Base-by-base conservation (phyloP, 2,113 vertebrate species). In the Rutilus rutilus region DNA sequence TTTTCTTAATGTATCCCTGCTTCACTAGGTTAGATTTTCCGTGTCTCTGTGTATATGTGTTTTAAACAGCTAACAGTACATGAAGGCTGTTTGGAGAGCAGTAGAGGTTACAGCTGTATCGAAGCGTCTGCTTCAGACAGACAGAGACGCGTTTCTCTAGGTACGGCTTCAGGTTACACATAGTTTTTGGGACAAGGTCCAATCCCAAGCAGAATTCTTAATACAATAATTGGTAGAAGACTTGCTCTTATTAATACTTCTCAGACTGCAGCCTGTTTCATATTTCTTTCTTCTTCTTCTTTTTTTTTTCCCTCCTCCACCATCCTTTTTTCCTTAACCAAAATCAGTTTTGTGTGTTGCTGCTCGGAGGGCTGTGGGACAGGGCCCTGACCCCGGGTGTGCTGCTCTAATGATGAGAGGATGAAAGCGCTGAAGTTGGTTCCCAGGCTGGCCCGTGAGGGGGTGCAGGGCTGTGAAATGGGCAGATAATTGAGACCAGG, bases 401-500 rank as follows among this genome's bases (percentile, higher is more conserved):
- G 91, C 91, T 93, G 92, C 92, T 94, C 92, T 94, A 95, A 95
- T 95, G 94, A 95, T 94, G 95, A 92, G 91, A 94, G 95, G 94
- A 96, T 96, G 94, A 96, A 96, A 96, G 94, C 91, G 89, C 90
- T 85, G 89, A 90, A 91, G 92, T 93, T 93, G 93, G 94, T 96
- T 97, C 95, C 95, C 95, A 96, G 93, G 94, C 93, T 93, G 93
- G 92, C 92, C 92, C 93, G 90, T 88, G 93, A 93, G 94, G 93
- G 95, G 92, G 92, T 93, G 94, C 92, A 91, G 92, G 90, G 82
- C 92, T 92, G 92, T 93, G 93, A 96, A 94, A 93, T 91, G 92
- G 93, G 94, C 89, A 94, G 92, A 93, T 95, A 95, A 95, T 96
- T 90, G 93, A 94, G 93, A 94, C 94, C 95, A 96, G 95, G 95